Evolutionary conservation across 2,888 invertebrate genomes (phyloP).

Genomic region (Pollenia griseotomentosa): DNA sequence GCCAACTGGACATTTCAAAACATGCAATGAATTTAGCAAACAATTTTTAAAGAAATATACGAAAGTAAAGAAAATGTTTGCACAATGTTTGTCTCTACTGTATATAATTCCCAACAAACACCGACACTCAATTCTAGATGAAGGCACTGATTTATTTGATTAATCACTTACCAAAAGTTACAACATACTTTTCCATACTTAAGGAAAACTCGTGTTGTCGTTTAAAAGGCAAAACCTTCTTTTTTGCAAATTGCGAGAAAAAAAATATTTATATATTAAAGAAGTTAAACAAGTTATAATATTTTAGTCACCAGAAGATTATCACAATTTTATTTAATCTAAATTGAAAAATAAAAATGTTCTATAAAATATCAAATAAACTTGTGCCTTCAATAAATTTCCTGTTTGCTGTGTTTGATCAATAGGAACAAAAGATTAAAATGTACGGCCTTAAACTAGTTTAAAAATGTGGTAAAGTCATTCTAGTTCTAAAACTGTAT

Average conservation of each 20-base stretch:
- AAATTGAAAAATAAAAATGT: no score
- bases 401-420: not conserved
- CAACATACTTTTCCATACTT: not conserved
- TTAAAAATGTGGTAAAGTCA: not conserved
- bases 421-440: not conserved
- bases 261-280: not conserved
- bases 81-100: not conserved
- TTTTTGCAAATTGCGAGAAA: not conserved
- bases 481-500: not conserved
- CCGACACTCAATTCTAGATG: slow-evolving; percentile 25
- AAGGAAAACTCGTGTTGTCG: not conserved
- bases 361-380: no score
- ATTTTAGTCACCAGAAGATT: no score
- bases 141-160: slow-evolving; percentile 59
- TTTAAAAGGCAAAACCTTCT: not conserved
- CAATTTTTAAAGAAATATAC: no score
- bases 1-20: no score
- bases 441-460: not conserved
- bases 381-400: not conserved
- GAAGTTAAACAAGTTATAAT: slow-evolving; percentile 12
- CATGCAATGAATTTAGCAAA: no score
- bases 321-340: no score
- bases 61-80: not conserved
- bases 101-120: not conserved
- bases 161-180: slow-evolving; percentile 46